phyloP scores from a whole-genome alignment of 2,888 invertebrate species.

The Acrobasis suavella region DNA sequence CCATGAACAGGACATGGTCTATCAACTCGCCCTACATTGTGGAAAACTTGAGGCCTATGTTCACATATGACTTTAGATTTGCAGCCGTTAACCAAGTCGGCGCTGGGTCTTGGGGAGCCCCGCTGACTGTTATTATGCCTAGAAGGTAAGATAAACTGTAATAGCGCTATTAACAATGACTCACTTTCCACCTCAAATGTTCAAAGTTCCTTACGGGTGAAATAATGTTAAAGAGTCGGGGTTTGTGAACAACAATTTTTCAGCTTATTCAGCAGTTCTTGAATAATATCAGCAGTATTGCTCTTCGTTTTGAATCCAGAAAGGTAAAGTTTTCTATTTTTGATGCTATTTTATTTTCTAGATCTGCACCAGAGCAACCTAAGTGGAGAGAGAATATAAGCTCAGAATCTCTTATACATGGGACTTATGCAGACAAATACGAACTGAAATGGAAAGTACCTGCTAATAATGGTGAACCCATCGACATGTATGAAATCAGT shows the following conservation, averaged over 20 bases:
- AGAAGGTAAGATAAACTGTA: constrained; percentile 69
- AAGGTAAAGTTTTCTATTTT: neutral
- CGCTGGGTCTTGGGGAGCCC: constrained; percentile 87
- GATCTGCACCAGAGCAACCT: constrained; percentile 87
- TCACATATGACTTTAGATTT: constrained; percentile 91
- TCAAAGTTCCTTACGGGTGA: no score
- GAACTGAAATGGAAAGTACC: constrained; percentile 93
- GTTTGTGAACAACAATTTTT: no score
- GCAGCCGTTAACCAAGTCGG: constrained; percentile 93
- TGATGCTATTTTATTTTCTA: constrained; percentile 31
- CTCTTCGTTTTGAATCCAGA: neutral
- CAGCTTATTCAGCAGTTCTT: no score
- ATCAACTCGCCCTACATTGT: constrained; percentile 90
- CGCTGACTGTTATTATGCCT: constrained; percentile 87
- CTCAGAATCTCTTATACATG: constrained; percentile 71
- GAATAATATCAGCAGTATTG: neutral
- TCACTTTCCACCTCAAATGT: no score
- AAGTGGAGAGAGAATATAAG: constrained; percentile 74
- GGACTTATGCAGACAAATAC: constrained; percentile 88
- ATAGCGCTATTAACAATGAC: no score
- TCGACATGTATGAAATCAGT: constrained; percentile 90
- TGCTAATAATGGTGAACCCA: constrained; percentile 94
- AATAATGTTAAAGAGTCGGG: no score
- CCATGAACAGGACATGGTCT: constrained; percentile 89
- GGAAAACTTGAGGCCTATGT: constrained; percentile 89